Evolutionary conservation across 1,140 invertebrate species (phyloP).

Genomic region (Drosophila kepulauana): DNA sequence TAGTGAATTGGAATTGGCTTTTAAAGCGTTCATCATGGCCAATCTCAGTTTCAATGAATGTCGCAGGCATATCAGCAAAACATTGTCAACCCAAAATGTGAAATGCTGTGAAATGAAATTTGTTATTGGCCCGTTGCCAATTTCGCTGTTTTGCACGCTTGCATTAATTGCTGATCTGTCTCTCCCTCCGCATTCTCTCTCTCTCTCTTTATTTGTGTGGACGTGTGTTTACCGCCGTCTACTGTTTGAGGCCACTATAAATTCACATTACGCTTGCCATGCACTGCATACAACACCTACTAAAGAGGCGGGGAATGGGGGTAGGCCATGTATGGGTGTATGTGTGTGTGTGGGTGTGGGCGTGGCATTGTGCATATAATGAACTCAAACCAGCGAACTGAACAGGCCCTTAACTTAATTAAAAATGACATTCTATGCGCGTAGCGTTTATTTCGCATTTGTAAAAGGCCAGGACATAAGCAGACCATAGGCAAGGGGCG

Average conservation of each 20-base stretch:
- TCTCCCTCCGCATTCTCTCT: too few relatives aligned
- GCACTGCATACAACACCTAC: slow-evolving; percentile 39
- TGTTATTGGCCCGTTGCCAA: slow-evolving; percentile 6
- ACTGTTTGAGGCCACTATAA: slow-evolving; percentile 50
- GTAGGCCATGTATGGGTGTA: not conserved
- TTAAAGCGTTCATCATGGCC: too few relatives aligned
- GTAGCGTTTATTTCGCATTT: slow-evolving; percentile 52
- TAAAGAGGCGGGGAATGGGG: slow-evolving; percentile 17
- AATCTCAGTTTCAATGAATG: slow-evolving; percentile 10
- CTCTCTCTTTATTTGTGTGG: too few relatives aligned
- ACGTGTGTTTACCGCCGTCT: not conserved
- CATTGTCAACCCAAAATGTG: slow-evolving; percentile 13
- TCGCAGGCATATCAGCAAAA: slow-evolving; percentile 14
- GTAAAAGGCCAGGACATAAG: slow-evolving; percentile 23
- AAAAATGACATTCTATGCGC: slow-evolving; percentile 74
- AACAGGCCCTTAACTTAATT: slow-evolving; percentile 78
- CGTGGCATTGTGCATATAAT: slow-evolving; percentile 49
- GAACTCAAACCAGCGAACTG: slow-evolving; percentile 66
- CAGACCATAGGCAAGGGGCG: slow-evolving; percentile 20
- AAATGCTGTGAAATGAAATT: slow-evolving; percentile 25
- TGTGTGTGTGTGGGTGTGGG: slow-evolving; percentile 36
- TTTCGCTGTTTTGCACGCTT: slow-evolving; percentile 34
- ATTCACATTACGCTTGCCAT: slow-evolving; percentile 60
- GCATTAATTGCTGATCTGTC: slow-evolving; percentile 77
- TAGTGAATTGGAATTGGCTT: too few relatives aligned